Percentiles rank a stretch among this genome's conserved stretches.
phyloP scores from a whole-genome alignment of 2,113 vertebrate genomes.

The Erythrocercus mccallii region DNA sequence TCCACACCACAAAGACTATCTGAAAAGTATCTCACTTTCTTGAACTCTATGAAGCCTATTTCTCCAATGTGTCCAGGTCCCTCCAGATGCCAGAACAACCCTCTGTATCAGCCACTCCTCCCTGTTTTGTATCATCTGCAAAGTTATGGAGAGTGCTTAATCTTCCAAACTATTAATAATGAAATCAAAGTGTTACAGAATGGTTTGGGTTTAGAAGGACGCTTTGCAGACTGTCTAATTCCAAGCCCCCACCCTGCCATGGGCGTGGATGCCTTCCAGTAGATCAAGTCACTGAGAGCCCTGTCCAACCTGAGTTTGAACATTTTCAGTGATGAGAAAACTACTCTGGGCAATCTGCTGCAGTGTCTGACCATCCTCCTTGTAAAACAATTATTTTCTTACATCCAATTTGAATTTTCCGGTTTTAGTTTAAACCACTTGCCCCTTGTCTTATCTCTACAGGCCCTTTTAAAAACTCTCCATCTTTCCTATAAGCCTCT shows the following conservation, averaged over 20 bases:
- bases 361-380: background rate
- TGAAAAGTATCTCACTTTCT: background rate
- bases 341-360: background rate
- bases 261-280: background rate
- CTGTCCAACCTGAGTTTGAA: background rate
- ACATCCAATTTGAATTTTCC: background rate
- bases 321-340: background rate
- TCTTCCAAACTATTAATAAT: background rate
- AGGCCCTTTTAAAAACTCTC: background rate
- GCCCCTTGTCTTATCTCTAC: background rate
- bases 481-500: background rate
- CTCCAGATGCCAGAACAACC: background rate
- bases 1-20: background rate
- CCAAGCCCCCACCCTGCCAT: fast-evolving
- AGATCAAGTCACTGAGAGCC: background rate
- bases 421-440: background rate
- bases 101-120: background rate
- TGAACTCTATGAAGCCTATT: background rate
- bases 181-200: background rate
- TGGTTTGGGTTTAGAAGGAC: background rate
- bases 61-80: background rate
- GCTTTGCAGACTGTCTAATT: background rate
- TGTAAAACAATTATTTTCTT: background rate
- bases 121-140: background rate
- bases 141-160: background rate